Conservation (phyloP, 2,888 invertebrate genomes). For the Parapristionchus giblindavisi region DNA sequence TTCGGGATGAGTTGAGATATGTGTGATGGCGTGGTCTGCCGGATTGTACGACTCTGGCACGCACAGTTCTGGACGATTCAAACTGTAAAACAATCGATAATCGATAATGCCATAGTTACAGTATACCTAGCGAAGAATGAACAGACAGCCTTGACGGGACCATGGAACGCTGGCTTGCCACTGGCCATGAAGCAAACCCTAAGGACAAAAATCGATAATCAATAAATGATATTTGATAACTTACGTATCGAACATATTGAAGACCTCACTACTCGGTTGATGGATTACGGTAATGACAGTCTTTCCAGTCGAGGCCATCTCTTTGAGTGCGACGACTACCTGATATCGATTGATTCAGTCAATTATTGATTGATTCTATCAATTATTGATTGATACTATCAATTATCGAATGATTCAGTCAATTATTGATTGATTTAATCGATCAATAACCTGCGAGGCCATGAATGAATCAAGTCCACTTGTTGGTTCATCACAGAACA, state of each 20-base stretch:
- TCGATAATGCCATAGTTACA: not conserved
- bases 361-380: not conserved
- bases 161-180: constrained; percentile 60
- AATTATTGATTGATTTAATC: not conserved
- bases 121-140: constrained; percentile 51
- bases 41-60: constrained; percentile 63
- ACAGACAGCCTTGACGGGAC: constrained; percentile 50
- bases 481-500: constrained; percentile 65
- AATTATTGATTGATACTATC: not conserved
- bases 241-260: constrained; percentile 84
- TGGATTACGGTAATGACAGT: constrained; percentile 92
- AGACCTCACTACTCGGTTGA: constrained; percentile 89
- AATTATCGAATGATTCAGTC: not conserved
- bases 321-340: constrained; percentile 68
- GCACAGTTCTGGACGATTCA: constrained; percentile 43
- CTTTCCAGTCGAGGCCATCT: constrained; percentile 78
- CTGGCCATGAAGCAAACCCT: constrained; percentile 63
- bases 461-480: constrained; percentile 56
- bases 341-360: constrained; percentile 29
- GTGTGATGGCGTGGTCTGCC: constrained; percentile 70
- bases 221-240: constrained; percentile 19
- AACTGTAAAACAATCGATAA: constrained; percentile 24
- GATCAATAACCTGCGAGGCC: constrained; percentile 18
- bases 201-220: not conserved
- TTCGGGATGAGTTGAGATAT: constrained; percentile 54